Percentiles rank a stretch among this genome's conserved stretches.
Evolutionary conservation across 2,797 vertebrate genomes (phyloP).

Genomic region (Amniataba percoides): DNA sequence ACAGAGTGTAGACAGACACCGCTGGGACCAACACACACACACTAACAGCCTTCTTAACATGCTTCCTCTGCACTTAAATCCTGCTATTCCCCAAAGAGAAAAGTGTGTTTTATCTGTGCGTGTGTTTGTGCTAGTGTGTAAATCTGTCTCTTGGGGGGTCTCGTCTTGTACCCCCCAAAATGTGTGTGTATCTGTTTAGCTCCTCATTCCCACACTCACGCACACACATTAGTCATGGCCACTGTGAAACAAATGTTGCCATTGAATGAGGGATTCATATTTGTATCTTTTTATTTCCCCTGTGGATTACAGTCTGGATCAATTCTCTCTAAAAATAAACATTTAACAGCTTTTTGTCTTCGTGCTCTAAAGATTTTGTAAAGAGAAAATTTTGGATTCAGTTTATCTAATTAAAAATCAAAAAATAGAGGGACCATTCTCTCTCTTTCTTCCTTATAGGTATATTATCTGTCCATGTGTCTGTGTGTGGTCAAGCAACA

Average conservation of each 20-base stretch:
- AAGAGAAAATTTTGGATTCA: not conserved
- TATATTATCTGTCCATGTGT: not conserved
- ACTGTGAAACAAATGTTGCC: constrained; percentile 6
- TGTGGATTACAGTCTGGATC: not conserved
- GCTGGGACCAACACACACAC: constrained; percentile 34
- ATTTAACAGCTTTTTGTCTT: not conserved
- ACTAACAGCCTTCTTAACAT: constrained; percentile 64
- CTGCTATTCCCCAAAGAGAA: constrained; percentile 48
- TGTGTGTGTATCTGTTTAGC: constrained; percentile 38
- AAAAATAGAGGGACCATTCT: not conserved
- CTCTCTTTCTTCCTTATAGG: not conserved
- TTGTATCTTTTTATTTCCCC: not conserved
- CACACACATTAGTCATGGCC: constrained; percentile 11
- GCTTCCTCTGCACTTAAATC: constrained; percentile 75
- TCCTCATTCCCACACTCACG: constrained; percentile 40
- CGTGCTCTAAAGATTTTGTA: no score
- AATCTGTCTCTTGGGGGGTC: constrained; percentile 53
- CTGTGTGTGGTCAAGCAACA: not conserved
- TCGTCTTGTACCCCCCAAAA: constrained; percentile 30
- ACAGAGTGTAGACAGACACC: constrained; percentile 57
- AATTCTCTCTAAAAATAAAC: not conserved
- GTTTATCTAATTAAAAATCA: not conserved
- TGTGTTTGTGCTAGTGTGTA: constrained; percentile 7
- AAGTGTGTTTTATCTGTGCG: constrained; percentile 54
- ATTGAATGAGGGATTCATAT: not conserved